A percentile compares a stretch with the other conserved stretches of the same genome.
These are phyloP conservation scores for Scleropages formosus DNA, from an alignment of 2,797 vertebrate genomes.

Conservation along the genomic window DNA sequence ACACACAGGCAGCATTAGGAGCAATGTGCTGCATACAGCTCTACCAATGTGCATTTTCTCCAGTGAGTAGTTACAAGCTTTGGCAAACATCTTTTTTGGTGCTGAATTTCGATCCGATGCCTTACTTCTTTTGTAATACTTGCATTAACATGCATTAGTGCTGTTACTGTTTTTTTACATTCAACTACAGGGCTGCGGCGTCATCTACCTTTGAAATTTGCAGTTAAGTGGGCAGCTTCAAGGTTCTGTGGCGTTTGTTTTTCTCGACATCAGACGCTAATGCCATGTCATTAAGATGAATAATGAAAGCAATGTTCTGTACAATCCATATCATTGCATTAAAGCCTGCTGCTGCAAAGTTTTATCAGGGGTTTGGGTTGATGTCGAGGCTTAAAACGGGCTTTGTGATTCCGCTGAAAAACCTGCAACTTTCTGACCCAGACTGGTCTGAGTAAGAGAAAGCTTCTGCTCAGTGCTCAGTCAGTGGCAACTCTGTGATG, in stretches of 20 bases:
- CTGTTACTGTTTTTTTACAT: conserved; percentile 55
- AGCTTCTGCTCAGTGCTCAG: conserved; percentile 17
- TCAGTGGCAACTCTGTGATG: conserved; percentile 14
- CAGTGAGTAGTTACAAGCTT: conserved; percentile 45
- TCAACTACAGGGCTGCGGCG: conserved; percentile 59
- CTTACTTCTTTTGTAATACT: conserved; percentile 77
- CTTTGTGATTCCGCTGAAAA: conserved; percentile 25
- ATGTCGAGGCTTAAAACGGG: conserved; percentile 18
- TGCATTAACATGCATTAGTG: conserved; percentile 61
- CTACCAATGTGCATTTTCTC: conserved; percentile 48
- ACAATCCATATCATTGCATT: conserved; percentile 17
- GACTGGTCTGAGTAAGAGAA: not conserved
- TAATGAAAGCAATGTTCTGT: conserved; percentile 26
- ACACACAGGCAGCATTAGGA: conserved; percentile 16
- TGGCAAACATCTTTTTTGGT: conserved; percentile 69
- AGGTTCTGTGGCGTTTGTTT: conserved; percentile 57
- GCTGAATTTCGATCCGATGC: conserved; percentile 84
- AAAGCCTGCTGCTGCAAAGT: conserved; percentile 8
- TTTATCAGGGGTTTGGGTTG: not conserved
- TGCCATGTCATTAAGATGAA: conserved; percentile 46
- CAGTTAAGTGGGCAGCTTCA: conserved; percentile 31
- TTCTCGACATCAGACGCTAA: conserved; percentile 62
- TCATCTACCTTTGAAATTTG: conserved; percentile 42
- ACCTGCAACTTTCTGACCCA: conserved; percentile 15
- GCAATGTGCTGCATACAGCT: conserved; percentile 33